Evolutionary conservation across 37 sponge, comb jelly and placozoan species (phyloP), one percentile per base, ranked within the genome.

Genomic region (Eunapius fragilis): DNA sequence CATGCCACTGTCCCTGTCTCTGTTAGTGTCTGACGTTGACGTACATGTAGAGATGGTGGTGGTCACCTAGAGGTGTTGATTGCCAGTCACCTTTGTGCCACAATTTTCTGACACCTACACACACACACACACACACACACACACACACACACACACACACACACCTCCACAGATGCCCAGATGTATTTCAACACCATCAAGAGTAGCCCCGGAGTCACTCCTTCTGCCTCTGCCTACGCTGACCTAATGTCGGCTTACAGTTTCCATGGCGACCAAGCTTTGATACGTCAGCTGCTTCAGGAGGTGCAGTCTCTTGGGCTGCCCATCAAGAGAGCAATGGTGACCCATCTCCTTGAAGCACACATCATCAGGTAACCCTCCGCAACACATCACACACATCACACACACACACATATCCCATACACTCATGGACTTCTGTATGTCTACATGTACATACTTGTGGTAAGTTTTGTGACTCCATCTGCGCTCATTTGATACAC

Each of bases 111-210:
- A 45, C 47, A 45, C 9, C 7, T 45, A 9, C 47, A 45, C 47
- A 45, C 47, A 45, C 47, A 45, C 47, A 45, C 47, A 45, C n/a
- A 45, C 47, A 58, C 58, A 13, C 7, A 58, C 14, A 19, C 22
- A 80, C 69, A 67, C 81, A 58, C 58, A 58, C 58, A 58, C 22
- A 17, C 22, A 58, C 58, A 19, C 58, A 58, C 58, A 58, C 22
- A 58, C 58, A 58, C 58, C 6, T 31, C 5, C 7, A 80, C 68
- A 80, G 81, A 80, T 14, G 68, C 81, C 50, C 81, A 80, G 68
- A 10, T 23, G 31, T 80, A 49, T 69, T 80, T 80, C 23, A 69
- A 58, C 2, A 69, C 81, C 12, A 80, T 80, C 23, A 49, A 80
- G 68, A 68, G 68, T 12, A 25, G 2, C 2, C 81, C 58, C 14